These are phyloP conservation scores for Lasioglossum pauxillum DNA, from an alignment of 2,888 invertebrate species.

Conservation along the genomic window DNA sequence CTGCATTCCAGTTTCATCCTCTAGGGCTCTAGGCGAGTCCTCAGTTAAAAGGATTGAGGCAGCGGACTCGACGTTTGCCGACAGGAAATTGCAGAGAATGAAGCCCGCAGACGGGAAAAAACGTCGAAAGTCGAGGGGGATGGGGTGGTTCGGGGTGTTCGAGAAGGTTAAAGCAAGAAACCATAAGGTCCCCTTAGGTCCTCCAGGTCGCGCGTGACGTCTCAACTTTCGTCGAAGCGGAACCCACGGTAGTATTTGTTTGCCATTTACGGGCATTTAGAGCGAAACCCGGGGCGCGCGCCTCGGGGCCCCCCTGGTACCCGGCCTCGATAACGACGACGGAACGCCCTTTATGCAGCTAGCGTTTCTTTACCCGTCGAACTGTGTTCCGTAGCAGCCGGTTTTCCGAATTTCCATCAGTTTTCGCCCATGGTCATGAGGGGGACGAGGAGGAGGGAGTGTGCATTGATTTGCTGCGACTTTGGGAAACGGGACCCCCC, in stretches of 20 bases:
- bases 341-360: conserved; percentile 27
- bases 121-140: not conserved
- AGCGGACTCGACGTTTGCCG: not conserved
- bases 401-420: conserved; percentile 49
- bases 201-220: conserved; percentile 69
- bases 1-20: not conserved
- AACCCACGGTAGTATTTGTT: conserved; percentile 76
- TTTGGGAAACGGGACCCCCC: conserved; percentile 37
- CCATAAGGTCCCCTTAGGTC: conserved; percentile 26
- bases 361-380: not conserved
- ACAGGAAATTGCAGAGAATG: not conserved
- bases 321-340: conserved; percentile 55
- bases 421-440: conserved; percentile 5
- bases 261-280: conserved; percentile 78
- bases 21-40: not conserved
- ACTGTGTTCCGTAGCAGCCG: conserved; percentile 6
- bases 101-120: not conserved
- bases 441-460: not conserved
- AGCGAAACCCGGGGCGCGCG: conserved; percentile 71
- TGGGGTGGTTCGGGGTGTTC: not conserved
- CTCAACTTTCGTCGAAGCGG: conserved; percentile 73
- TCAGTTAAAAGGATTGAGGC: not conserved
- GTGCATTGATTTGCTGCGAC: conserved; percentile 41
- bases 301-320: conserved; percentile 53
- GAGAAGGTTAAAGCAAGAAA: conserved; percentile 39